Conservation (phyloP, 1,140 invertebrate species). For the Drosophila jambulina region DNA sequence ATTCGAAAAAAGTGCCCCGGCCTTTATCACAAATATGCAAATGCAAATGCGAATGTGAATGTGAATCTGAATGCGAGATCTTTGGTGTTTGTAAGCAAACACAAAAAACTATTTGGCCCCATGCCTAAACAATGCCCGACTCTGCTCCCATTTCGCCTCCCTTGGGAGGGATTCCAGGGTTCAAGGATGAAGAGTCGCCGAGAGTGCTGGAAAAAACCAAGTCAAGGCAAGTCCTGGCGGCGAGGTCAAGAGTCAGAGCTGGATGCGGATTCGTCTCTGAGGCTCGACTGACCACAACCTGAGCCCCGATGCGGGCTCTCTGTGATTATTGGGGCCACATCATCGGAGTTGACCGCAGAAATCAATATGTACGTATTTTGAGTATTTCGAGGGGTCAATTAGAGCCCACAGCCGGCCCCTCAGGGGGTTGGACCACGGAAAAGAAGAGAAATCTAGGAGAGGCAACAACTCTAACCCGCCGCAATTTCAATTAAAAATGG, state of each 20-base stretch:
- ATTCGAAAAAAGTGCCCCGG: not conserved
- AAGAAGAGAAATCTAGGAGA: not conserved
- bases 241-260: slow-evolving; percentile 52
- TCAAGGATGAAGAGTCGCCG: slow-evolving; percentile 56
- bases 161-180: slow-evolving; percentile 18
- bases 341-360: slow-evolving; percentile 25
- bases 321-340: slow-evolving; percentile 10
- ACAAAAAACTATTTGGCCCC: slow-evolving; percentile 41
- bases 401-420: slow-evolving; percentile 5
- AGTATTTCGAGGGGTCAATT: slow-evolving; percentile 34
- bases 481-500: slow-evolving; percentile 49
- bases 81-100: slow-evolving; percentile 20
- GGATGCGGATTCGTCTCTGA: not conserved
- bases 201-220: slow-evolving; percentile 40
- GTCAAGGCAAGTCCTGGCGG: slow-evolving; percentile 57
- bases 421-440: not conserved
- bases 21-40: slow-evolving; percentile 26
- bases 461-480: not conserved
- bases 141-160: slow-evolving; percentile 9
- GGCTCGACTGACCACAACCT: slow-evolving; percentile 8
- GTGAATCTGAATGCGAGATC: slow-evolving; percentile 27
- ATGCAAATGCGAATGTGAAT: slow-evolving; percentile 37
- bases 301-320: not conserved
- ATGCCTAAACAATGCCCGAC: slow-evolving; percentile 64
- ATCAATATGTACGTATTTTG: slow-evolving; percentile 21